These are phyloP conservation scores for Hydropsyche betteni DNA, from an alignment of 2,888 invertebrate species.

Conservation along the genomic window DNA sequence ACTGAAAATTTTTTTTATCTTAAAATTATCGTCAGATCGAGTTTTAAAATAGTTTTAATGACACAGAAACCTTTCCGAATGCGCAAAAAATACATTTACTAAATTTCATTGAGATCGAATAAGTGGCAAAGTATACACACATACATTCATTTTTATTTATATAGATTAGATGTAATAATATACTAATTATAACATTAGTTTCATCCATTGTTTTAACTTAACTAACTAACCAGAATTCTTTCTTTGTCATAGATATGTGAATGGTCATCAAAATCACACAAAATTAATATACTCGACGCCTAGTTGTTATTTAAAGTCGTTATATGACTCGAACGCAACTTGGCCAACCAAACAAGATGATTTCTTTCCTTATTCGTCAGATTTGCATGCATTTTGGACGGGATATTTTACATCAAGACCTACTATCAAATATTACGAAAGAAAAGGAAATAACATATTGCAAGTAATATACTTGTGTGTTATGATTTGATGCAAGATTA, in stretches of 20 bases:
- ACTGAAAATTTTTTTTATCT: too few relatives aligned
- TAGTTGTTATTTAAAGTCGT: constrained; percentile 82
- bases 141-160: too few relatives aligned
- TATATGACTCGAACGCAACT: constrained; percentile 73
- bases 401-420: constrained; percentile 89
- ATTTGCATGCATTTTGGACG: constrained; percentile 90
- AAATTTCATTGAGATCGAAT: too few relatives aligned
- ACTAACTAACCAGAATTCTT: too few relatives aligned
- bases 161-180: too few relatives aligned
- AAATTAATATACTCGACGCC: constrained; percentile 89
- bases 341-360: constrained; percentile 83
- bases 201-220: too few relatives aligned
- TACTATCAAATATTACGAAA: constrained; percentile 79
- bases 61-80: too few relatives aligned
- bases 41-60: too few relatives aligned
- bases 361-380: constrained; percentile 92
- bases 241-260: constrained; percentile 67
- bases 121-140: too few relatives aligned
- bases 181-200: too few relatives aligned
- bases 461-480: constrained; percentile 65
- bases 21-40: too few relatives aligned
- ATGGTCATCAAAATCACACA: constrained; percentile 72
- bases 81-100: too few relatives aligned
- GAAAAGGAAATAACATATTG: constrained; percentile 77
- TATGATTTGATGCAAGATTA: not conserved